Evolutionary conservation across 1,140 invertebrate genomes (phyloP).

Genomic region (Drosophila mayri): DNA sequence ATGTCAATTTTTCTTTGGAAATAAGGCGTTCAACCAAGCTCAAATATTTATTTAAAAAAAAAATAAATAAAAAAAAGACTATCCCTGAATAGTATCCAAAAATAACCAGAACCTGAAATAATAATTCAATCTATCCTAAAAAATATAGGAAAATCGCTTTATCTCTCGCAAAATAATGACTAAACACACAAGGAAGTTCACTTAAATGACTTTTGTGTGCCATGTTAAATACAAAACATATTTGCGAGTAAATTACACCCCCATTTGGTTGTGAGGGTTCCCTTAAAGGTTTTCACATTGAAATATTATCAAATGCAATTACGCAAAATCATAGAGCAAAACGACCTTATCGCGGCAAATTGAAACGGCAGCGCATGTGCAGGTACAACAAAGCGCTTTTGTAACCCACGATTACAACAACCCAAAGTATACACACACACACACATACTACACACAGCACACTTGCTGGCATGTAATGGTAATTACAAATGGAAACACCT

Average conservation of each 20-base stretch:
- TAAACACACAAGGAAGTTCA: conserved; percentile 7
- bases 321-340: conserved; percentile 79
- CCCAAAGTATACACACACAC: conserved; percentile 20
- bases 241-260: conserved; percentile 7
- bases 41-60: background rate
- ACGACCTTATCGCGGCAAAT: conserved; percentile 80
- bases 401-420: conserved; percentile 75
- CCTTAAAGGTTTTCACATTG: conserved; percentile 58
- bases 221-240: background rate
- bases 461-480: conserved; percentile 34
- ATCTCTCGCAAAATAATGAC: background rate
- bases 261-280: conserved; percentile 8
- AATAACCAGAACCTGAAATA: too few species aligned
- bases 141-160: background rate
- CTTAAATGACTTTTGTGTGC: background rate
- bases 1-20: background rate
- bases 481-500: conserved; percentile 73
- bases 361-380: conserved; percentile 60
- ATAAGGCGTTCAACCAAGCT: background rate
- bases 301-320: conserved; percentile 80
- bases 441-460: background rate
- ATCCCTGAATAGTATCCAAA: background rate
- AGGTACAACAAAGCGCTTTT: conserved; percentile 70
- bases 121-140: background rate
- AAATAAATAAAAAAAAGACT: background rate